Evolutionary conservation across 2,797 vertebrate species (phyloP).

Genomic region (Chaetodon trifasciatus): DNA sequence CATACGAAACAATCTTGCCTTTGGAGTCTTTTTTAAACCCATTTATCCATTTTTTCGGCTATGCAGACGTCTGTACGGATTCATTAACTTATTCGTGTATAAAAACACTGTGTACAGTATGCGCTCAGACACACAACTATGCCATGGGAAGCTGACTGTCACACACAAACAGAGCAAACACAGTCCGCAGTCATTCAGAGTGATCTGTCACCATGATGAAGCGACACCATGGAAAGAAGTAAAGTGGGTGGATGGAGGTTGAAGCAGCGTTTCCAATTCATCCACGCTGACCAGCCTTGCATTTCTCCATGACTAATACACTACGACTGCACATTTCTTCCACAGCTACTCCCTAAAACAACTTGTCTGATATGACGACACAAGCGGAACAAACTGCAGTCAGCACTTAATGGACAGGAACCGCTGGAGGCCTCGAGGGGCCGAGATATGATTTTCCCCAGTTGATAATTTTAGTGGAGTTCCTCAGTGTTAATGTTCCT

Average conservation of each 20-base stretch:
- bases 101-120: background rate
- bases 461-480: background rate
- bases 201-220: background rate
- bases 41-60: background rate
- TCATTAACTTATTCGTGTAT: too few relatives aligned
- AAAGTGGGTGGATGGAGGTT: background rate
- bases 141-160: background rate
- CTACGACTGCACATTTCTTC: background rate
- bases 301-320: constrained; percentile 35
- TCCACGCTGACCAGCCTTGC: constrained; percentile 41
- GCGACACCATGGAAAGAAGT: background rate
- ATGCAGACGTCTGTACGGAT: background rate
- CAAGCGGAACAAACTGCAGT: constrained; percentile 4
- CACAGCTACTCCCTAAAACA: constrained; percentile 16
- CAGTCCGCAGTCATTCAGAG: background rate
- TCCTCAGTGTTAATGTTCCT: constrained; percentile 3
- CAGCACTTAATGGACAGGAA: constrained; percentile 28
- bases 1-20: background rate
- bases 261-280: constrained; percentile 26
- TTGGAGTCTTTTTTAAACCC: background rate
- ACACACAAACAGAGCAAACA: constrained; percentile 16
- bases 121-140: background rate
- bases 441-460: constrained; percentile 10
- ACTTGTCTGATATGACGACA: background rate
- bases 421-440: constrained; percentile 4